A percentile compares a stretch with the other conserved stretches of the same genome.
phyloP scores from a whole-genome alignment of 1,140 invertebrate species.

The Neodiprion virginianus region DNA sequence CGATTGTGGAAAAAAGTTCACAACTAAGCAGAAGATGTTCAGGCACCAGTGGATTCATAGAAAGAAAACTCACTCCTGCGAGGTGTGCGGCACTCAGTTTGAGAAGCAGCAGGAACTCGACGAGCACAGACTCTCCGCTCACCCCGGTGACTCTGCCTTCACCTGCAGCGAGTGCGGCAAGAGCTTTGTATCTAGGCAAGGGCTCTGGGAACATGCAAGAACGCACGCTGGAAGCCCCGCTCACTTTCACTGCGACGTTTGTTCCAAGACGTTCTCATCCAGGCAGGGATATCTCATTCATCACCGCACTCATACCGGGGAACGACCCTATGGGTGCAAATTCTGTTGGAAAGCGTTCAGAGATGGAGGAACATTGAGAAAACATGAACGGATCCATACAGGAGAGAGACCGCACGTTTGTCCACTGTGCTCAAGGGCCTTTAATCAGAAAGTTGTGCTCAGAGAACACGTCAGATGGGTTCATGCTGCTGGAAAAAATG shows the following conservation, averaged over 20 bases:
- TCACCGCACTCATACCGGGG: slow-evolving; percentile 66
- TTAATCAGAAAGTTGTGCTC: slow-evolving; percentile 65
- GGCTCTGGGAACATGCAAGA: slow-evolving; percentile 62
- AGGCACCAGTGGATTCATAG: slow-evolving; percentile 64
- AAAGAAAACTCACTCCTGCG: slow-evolving; percentile 60
- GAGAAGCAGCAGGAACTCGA: slow-evolving; percentile 56
- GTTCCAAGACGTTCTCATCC: slow-evolving; percentile 61
- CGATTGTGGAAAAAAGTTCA: slow-evolving; percentile 61
- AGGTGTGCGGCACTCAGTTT: slow-evolving; percentile 58
- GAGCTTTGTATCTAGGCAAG: slow-evolving; percentile 59
- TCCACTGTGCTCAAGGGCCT: slow-evolving; percentile 68
- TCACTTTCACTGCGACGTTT: slow-evolving; percentile 66
- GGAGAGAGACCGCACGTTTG: slow-evolving; percentile 74
- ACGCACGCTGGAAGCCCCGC: slow-evolving; percentile 58
- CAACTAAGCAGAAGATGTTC: slow-evolving; percentile 63
- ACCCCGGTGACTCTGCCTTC: slow-evolving; percentile 58
- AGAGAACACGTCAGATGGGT: slow-evolving; percentile 63
- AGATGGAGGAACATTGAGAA: slow-evolving; percentile 65
- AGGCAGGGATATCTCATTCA: slow-evolving; percentile 76
- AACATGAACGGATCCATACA: slow-evolving; percentile 70
- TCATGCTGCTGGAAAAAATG: slow-evolving; percentile 57
- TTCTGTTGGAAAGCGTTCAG: slow-evolving; percentile 83
- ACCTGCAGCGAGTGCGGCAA: slow-evolving; percentile 60
- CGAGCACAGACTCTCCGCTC: slow-evolving; percentile 54
- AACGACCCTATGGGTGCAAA: slow-evolving; percentile 73